phyloP scores from a whole-genome alignment of 2,888 invertebrate species.

The Ornithoptera priamus region DNA sequence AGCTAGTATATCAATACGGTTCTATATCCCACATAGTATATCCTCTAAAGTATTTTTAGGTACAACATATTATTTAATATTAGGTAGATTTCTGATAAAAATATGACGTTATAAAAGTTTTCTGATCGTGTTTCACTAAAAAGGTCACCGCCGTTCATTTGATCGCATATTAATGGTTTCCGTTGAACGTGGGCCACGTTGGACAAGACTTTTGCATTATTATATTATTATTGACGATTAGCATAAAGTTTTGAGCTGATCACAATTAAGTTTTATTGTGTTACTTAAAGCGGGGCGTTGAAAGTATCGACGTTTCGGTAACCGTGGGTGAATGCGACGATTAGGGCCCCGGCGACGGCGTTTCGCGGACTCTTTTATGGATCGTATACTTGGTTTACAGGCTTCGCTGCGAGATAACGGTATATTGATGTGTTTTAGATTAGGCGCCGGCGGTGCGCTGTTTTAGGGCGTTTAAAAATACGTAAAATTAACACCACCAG shows the following conservation, averaged over 20 bases:
- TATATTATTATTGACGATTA: constrained; percentile 62
- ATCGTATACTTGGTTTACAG: constrained; percentile 66
- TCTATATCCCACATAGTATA: too few relatives aligned
- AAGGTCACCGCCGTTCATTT: constrained; percentile 30
- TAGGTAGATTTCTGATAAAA: neutral
- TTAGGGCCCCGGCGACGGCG: constrained; percentile 54
- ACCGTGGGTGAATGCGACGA: constrained; percentile 50
- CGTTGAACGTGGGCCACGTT: constrained; percentile 41
- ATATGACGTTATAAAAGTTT: neutral
- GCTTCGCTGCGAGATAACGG: constrained; percentile 64
- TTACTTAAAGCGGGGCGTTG: constrained; percentile 58
- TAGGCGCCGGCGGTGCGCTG: constrained; percentile 48
- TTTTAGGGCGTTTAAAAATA: constrained; percentile 44
- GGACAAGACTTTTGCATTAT: constrained; percentile 50
- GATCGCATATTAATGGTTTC: constrained; percentile 15
- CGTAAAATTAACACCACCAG: constrained; percentile 54
- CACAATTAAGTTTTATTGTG: constrained; percentile 62
- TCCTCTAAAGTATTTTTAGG: too few relatives aligned
- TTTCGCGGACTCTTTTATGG: constrained; percentile 68
- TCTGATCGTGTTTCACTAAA: neutral
- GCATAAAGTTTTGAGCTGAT: constrained; percentile 59
- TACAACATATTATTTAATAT: too few relatives aligned
- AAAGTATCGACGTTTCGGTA: constrained; percentile 62
- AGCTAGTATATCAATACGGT: too few relatives aligned
- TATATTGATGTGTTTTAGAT: constrained; percentile 66